These are phyloP conservation scores for Pachypeltis micranthus DNA, from an alignment of 1,140 invertebrate genomes.

Conservation along the genomic window DNA sequence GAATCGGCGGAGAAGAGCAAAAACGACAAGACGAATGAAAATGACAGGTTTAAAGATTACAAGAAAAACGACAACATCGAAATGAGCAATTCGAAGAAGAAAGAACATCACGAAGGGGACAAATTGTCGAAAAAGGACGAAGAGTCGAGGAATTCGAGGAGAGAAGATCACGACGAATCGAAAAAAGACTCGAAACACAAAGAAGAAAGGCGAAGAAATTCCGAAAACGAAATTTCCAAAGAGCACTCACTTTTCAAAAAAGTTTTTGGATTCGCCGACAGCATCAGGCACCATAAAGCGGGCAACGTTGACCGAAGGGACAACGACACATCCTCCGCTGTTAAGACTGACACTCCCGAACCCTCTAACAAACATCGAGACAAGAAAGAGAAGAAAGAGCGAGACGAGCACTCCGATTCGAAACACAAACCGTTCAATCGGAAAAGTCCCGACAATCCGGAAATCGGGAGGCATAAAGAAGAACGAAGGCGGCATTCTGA, in stretches of 20 bases:
- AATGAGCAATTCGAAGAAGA: not conserved
- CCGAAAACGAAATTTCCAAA: slow-evolving; percentile 21
- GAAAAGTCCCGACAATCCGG: slow-evolving; percentile 21
- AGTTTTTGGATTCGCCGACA: slow-evolving; percentile 21
- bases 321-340: not conserved
- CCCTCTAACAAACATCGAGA: slow-evolving; percentile 14
- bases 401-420: slow-evolving; percentile 16
- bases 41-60: slow-evolving; percentile 14
- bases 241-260: slow-evolving; percentile 22
- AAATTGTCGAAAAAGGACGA: not conserved
- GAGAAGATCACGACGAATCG: slow-evolving; percentile 18
- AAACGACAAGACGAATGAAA: slow-evolving; percentile 3
- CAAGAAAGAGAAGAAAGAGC: slow-evolving; percentile 17
- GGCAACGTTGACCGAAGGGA: not conserved
- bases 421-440: slow-evolving; percentile 12
- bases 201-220: slow-evolving; percentile 22
- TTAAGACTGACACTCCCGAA: slow-evolving; percentile 14
- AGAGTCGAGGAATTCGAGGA: not conserved
- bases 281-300: slow-evolving; percentile 10
- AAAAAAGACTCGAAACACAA: slow-evolving; percentile 19
- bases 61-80: not conserved
- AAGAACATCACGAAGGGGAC: slow-evolving; percentile 7
- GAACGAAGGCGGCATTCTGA: slow-evolving; percentile 22
- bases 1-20: slow-evolving; percentile 12
- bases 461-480: slow-evolving; percentile 15